Base-by-base conservation (phyloP, 2,113 vertebrate species). In the Pterocles burchelli region DNA sequence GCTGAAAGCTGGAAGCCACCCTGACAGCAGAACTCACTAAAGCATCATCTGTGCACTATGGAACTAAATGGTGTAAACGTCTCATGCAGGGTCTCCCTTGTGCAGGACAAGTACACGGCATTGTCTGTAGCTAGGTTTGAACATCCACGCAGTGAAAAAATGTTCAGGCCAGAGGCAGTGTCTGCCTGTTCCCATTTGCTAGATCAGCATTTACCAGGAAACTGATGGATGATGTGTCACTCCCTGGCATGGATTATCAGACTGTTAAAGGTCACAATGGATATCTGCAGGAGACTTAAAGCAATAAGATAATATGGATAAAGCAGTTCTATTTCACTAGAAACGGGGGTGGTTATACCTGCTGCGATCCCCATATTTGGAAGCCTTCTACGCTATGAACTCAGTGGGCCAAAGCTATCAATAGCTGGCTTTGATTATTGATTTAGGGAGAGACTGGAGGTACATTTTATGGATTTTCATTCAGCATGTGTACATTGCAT, bases 61-160 rank as follows among this genome's bases (percentile, higher is more conserved):
- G 46, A 16, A 7, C 21, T 51, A 7, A 33, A 13, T 1, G 22
- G 10, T 43, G 45, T 49, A 33, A 24, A 33, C 16, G 26, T 19
- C 48, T 71, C 16, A 1, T 5, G 19, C 24, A 18, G 34, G 20
- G 16, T 46, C 57, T 13, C 49, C 38, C 28, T 41, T 12, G 17
- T 20, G 31, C 46, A 25, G 54, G 31, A 3, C 19, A 3, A 33
- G 31, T 5, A 11, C 11, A 1, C 7, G 58, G 25, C 5, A 3
- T 43, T 29, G 10, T 17, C 18, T 43, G 38, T 41, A 61, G 62
- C 46, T 34, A 3, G 46, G 45, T 28, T 36, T 57, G 74, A 46
- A 38, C 49, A 36, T 43, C 52, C 24, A 3, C 31, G 38, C 26
- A 13, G 52, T 31, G 41, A 12, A 22, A 31, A 49, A 71, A 75